Conservation (phyloP, 2,797 vertebrate genomes). For the Gymnothorax reevesii region DNA sequence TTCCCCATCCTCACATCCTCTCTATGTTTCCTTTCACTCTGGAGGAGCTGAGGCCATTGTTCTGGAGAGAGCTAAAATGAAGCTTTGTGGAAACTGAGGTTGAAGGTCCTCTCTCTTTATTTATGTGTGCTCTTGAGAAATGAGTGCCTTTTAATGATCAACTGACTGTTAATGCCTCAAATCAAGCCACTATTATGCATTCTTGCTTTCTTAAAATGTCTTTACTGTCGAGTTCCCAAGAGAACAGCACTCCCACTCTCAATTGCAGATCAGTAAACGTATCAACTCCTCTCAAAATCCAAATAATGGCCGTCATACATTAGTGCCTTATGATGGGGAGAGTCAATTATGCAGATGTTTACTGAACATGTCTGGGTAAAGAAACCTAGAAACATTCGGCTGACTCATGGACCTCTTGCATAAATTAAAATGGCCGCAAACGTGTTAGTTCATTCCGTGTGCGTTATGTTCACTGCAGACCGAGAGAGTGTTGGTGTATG, state of each 20-base stretch:
- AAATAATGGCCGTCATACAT: constrained; percentile 75
- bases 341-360: constrained; percentile 78
- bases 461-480: constrained; percentile 35
- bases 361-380: constrained; percentile 62
- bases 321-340: constrained; percentile 66
- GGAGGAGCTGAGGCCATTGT: background rate
- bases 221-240: constrained; percentile 65
- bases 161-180: constrained; percentile 61
- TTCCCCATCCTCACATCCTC: too few relatives aligned
- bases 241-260: constrained; percentile 66
- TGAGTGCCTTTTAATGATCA: constrained; percentile 51
- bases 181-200: constrained; percentile 66
- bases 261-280: constrained; percentile 74
- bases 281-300: constrained; percentile 75
- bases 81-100: background rate
- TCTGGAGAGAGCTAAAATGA: constrained; percentile 23
- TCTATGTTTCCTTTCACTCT: too few relatives aligned
- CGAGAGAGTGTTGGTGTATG: background rate
- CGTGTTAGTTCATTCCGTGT: constrained; percentile 68
- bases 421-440: constrained; percentile 54
- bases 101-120: background rate
- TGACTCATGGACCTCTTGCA: background rate
- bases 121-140: background rate
- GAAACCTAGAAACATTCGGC: background rate
- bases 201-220: constrained; percentile 64